A percentile compares a stretch with the other conserved stretches of the same genome.
phyloP scores from a whole-genome alignment of 1,140 invertebrate genomes.

The Cydia fagiglandana region DNA sequence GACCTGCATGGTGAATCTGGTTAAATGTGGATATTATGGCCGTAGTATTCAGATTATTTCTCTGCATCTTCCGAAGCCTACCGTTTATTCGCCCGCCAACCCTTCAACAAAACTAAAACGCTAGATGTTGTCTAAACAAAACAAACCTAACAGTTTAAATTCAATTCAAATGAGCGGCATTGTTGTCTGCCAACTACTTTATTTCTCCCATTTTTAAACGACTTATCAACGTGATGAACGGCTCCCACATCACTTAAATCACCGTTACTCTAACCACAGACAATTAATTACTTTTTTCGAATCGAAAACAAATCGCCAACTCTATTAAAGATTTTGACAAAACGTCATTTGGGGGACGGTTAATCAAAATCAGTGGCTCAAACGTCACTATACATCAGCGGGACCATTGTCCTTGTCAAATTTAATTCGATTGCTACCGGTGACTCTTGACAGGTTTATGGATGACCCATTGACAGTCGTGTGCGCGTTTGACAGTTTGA shows the following conservation, averaged over 20 bases:
- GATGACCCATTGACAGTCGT: slow-evolving; percentile 61
- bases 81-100: slow-evolving; percentile 19
- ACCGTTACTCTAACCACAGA: slow-evolving; percentile 28
- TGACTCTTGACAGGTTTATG: slow-evolving; percentile 47
- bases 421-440: slow-evolving; percentile 54
- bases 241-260: slow-evolving; percentile 20
- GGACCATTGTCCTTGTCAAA: slow-evolving; percentile 47
- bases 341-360: slow-evolving; percentile 54
- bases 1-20: neutral
- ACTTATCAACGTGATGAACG: slow-evolving; percentile 53
- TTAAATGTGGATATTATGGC: neutral
- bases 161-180: slow-evolving; percentile 68
- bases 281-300: slow-evolving; percentile 52
- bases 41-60: neutral
- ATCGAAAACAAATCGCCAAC: slow-evolving; percentile 55
- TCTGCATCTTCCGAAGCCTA: neutral
- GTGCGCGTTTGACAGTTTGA: slow-evolving; percentile 63
- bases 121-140: slow-evolving; percentile 43
- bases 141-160: slow-evolving; percentile 44
- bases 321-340: slow-evolving; percentile 60
- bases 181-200: slow-evolving; percentile 65
- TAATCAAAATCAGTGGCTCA: slow-evolving; percentile 56
- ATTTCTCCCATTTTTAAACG: slow-evolving; percentile 58
- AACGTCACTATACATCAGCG: slow-evolving; percentile 58
- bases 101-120: slow-evolving; percentile 37